A percentile compares a stretch with the other conserved stretches of the same genome.
phyloP scores from a whole-genome alignment of 2,888 invertebrate species.

The Dynastes maya region DNA sequence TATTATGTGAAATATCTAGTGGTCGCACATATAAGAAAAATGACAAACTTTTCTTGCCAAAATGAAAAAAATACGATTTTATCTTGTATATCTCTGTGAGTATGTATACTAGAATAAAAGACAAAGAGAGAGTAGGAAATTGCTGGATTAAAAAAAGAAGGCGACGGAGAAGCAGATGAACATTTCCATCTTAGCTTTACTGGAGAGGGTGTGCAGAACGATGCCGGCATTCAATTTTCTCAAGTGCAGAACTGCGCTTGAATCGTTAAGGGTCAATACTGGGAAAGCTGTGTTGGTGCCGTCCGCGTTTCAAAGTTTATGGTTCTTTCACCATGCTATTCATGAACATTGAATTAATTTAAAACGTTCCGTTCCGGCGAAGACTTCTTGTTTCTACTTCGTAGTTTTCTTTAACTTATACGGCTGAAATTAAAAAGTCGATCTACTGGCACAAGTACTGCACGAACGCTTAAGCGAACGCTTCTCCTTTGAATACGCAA shows the following conservation, averaged over 20 bases:
- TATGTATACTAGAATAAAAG: no score
- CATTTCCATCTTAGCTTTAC: slow-evolving; percentile 13
- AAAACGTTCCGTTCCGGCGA: background rate
- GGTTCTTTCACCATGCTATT: slow-evolving; percentile 1
- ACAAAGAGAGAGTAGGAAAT: no score
- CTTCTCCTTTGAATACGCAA: no score
- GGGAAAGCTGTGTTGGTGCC: background rate
- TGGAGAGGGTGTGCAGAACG: background rate
- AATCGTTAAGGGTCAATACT: slow-evolving; percentile 28
- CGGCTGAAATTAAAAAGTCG: no score
- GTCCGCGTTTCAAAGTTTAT: slow-evolving; percentile 17
- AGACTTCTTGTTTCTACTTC: background rate
- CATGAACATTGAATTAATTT: slow-evolving; percentile 15
- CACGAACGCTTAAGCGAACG: no score
- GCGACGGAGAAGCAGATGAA: slow-evolving; percentile 6
- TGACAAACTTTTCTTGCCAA: no score
- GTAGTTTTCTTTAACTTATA: background rate
- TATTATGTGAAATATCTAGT: no score
- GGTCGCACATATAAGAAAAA: no score
- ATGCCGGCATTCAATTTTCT: slow-evolving; percentile 28
- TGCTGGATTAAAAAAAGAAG: background rate
- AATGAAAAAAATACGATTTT: no score
- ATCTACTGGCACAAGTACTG: no score
- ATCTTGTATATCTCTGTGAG: no score
- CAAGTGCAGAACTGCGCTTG: slow-evolving; percentile 28